Evolutionary conservation across 2,797 vertebrate species (phyloP).

Genomic region (Scomberomorus guttatus): DNA sequence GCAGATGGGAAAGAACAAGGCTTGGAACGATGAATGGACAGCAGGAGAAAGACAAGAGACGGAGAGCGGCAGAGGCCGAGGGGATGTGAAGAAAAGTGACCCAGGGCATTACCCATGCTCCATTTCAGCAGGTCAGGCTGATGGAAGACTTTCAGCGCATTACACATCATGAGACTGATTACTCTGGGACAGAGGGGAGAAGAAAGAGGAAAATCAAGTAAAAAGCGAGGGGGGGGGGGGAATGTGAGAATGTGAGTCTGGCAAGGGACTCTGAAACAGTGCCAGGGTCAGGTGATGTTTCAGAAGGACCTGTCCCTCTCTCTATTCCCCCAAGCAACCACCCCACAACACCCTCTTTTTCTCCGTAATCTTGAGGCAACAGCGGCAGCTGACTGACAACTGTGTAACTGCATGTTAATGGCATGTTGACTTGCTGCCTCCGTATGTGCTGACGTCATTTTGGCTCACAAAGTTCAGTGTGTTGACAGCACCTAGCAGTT

Average conservation of each 20-base stretch:
- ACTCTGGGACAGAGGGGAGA: slow-evolving; percentile 73
- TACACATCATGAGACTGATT: slow-evolving; percentile 87
- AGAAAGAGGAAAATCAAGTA: slow-evolving; percentile 69
- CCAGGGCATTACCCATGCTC: slow-evolving; percentile 81
- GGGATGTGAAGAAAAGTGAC: slow-evolving; percentile 80
- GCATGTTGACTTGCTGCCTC: slow-evolving; percentile 49
- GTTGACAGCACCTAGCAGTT: slow-evolving; percentile 50
- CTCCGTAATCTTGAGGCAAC: slow-evolving; percentile 9
- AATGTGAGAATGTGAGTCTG: slow-evolving; percentile 73
- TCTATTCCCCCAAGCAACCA: slow-evolving; percentile 10
- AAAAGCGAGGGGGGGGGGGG: slow-evolving; percentile 23
- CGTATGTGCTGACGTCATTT: slow-evolving; percentile 46
- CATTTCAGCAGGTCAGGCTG: slow-evolving; percentile 81
- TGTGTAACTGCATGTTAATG: slow-evolving; percentile 51
- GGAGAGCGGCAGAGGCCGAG: slow-evolving; percentile 33
- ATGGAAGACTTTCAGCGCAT: slow-evolving; percentile 82
- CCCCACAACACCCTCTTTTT: slow-evolving; percentile 16
- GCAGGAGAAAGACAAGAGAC: slow-evolving; percentile 46
- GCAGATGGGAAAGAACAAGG: slow-evolving; percentile 55
- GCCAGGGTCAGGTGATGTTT: slow-evolving; percentile 84
- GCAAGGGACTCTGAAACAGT: slow-evolving; percentile 72
- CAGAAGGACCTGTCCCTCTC: slow-evolving; percentile 49
- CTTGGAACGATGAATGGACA: slow-evolving; percentile 32
- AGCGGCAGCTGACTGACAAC: slow-evolving; percentile 40
- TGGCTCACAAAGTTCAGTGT: slow-evolving; percentile 35